Evolutionary conservation across 2,113 vertebrate species (phyloP).

Genomic region (Cichladusa arquata): DNA sequence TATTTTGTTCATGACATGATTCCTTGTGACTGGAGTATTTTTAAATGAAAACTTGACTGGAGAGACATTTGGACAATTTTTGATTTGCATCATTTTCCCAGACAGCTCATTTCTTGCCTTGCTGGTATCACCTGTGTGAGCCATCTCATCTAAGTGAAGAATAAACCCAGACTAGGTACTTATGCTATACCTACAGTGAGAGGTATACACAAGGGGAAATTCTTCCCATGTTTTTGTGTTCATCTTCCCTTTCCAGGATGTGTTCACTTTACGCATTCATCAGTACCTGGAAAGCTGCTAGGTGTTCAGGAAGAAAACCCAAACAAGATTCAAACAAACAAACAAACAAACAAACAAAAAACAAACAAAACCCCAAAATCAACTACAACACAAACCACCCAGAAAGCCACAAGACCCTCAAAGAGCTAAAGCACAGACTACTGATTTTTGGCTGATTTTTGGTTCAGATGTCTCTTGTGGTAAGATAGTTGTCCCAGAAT

Average conservation of each 20-base stretch:
- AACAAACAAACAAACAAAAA: background rate
- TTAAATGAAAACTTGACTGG: background rate
- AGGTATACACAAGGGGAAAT: background rate
- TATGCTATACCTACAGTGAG: rapidly evolving
- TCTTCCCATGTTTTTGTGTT: background rate
- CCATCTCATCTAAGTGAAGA: background rate
- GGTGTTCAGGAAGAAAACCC: background rate
- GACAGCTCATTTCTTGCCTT: background rate
- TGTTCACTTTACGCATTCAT: background rate
- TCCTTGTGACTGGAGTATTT: background rate
- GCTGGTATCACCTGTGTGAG: background rate
- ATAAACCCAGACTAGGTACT: background rate
- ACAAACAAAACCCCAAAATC: background rate
- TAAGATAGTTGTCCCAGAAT: background rate
- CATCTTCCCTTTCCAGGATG: background rate
- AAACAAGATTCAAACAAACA: background rate
- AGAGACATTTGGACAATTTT: background rate
- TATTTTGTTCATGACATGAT: background rate
- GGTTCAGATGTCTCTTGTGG: background rate
- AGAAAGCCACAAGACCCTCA: background rate
- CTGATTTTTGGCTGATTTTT: background rate
- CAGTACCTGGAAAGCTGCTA: background rate
- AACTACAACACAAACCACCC: background rate
- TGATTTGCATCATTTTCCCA: background rate
- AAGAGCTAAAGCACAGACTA: background rate